Base-by-base conservation (phyloP, 2,888 invertebrate species). In the Hirtodrosophila cameraria region DNA sequence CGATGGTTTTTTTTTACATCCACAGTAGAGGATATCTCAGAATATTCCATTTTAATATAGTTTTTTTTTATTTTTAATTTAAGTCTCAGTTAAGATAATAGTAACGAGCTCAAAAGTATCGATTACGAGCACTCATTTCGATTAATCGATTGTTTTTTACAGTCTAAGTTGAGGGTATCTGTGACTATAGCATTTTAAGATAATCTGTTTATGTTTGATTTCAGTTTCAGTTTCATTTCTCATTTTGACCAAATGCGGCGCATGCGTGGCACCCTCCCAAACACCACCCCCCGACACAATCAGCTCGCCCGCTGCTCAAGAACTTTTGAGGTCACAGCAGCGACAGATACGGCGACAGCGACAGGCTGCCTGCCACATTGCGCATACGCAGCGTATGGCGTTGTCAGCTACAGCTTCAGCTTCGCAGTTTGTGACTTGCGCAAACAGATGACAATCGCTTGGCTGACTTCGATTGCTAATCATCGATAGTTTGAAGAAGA, bases 231-330 rank as follows among this genome's bases (percentile, higher is more conserved):
- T 49, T 57, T 30, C 54, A 35, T 25, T 20, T 58, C 52, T 62
- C 35, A 59, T 66, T 82, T 75, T 80, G 80, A 66, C 80, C 86
- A 86, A 86, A 81, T 83, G 72, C 50, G 86, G 82, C 60, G 69
- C 68, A 70, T 73, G 70, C 70, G 52, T 57, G 38, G 18, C 36
- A 27, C n/a, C 20, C 20, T 7, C 13, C 7, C 15, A 3, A 4
- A 12, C 4, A 7, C 28, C 11, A 12, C 11, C 3, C 15, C 8
- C 7, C 0, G 5, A 1, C n/a, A 8, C 9, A 28, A 15, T 6
- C 53, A 13, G 20, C 23, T 2, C 27, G 8, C 9, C 27, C 8
- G 20, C 35, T 16, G 45, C 43, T 31, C 36, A 27, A 41, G 50
- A 57, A 46, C 23, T 49, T 62, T 53, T 67, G 72, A 64, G 67